Conservation (phyloP, 2,797 vertebrate genomes). For the Cyclopterus lumpus region DNA sequence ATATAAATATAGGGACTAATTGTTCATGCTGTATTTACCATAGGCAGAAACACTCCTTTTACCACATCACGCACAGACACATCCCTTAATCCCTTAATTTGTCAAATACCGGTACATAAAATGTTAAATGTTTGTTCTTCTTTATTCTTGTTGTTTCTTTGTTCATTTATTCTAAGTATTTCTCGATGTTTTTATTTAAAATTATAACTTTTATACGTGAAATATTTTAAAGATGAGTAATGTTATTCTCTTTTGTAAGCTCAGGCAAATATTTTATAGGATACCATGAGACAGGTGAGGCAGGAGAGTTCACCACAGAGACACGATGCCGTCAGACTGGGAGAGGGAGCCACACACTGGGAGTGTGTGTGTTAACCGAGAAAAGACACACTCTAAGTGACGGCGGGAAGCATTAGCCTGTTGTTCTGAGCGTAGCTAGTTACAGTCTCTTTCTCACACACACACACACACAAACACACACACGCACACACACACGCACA, state of each 20-base stretch:
- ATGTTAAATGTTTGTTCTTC: neutral
- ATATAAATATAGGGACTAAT: neutral
- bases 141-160: neutral
- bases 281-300: neutral
- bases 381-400: constrained; percentile 31
- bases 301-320: constrained; percentile 5
- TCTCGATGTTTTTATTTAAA: neutral
- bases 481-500: constrained; percentile 22
- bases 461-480: constrained; percentile 19
- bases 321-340: neutral
- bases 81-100: neutral
- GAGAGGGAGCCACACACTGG: constrained; percentile 1
- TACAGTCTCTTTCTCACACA: constrained; percentile 20
- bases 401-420: constrained; percentile 39
- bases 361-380: constrained; percentile 10
- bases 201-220: neutral
- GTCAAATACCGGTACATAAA: neutral
- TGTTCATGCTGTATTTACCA: neutral
- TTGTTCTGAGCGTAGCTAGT: constrained; percentile 34
- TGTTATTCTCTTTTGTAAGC: neutral
- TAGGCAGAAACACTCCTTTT: neutral
- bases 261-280: neutral
- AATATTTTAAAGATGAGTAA: neutral
- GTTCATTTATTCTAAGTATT: neutral
- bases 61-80: neutral